phyloP scores from a whole-genome alignment of 2,888 invertebrate species.

The Rhamphomyia laevipes region DNA sequence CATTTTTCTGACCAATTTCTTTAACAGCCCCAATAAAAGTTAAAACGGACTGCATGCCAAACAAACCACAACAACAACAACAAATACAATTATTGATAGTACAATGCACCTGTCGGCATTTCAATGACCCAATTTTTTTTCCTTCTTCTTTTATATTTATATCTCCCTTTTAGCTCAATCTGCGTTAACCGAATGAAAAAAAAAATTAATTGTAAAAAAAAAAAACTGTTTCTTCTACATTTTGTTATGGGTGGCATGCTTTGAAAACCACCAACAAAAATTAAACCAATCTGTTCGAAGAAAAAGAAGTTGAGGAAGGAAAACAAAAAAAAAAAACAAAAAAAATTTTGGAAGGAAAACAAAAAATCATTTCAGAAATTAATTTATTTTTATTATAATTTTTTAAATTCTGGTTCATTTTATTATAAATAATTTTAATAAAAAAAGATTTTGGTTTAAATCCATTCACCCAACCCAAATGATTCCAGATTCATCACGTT shows the following conservation, averaged over 20 bases:
- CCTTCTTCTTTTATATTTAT: neutral
- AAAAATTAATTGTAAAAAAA: neutral
- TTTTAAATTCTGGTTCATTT: no score
- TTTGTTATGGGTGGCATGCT: neutral
- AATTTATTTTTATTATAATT: no score
- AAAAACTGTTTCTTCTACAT: neutral
- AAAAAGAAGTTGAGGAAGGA: neutral
- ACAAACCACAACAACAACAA: no score
- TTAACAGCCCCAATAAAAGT: no score
- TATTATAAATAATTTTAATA: no score
- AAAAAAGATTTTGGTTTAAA: no score
- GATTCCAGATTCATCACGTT: no score
- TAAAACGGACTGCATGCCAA: neutral
- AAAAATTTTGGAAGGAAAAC: neutral
- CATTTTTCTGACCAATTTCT: no score
- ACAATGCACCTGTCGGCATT: slow-evolving; percentile 5
- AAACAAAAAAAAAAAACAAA: neutral
- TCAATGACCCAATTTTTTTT: slow-evolving; percentile 5
- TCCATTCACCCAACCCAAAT: no score
- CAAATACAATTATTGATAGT: neutral
- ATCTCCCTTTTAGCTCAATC: neutral
- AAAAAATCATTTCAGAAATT: no score
- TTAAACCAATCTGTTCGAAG: no score
- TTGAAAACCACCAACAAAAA: neutral
- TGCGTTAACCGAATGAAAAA: neutral